phyloP scores from a whole-genome alignment of 2,888 invertebrate genomes.

The Stegana nigrithorax region DNA sequence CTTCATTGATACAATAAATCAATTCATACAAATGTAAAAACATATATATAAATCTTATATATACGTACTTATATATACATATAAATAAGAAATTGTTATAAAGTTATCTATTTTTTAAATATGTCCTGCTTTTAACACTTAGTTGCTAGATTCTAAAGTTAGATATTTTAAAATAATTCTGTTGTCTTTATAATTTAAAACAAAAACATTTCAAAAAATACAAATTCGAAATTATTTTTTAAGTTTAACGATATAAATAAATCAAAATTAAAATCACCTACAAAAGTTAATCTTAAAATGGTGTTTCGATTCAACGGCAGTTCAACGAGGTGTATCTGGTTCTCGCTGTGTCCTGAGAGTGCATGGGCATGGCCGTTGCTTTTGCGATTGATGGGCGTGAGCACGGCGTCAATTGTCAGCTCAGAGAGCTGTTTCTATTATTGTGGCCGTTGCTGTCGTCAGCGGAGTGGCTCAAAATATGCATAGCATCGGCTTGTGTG shows the following conservation, averaged over 20 bases:
- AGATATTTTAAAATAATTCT: too few species aligned
- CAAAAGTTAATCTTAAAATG: slow-evolving; percentile 61
- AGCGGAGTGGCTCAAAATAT: slow-evolving; percentile 14
- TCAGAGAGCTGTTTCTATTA: not conserved
- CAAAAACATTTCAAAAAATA: too few species aligned
- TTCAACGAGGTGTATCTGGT: slow-evolving; percentile 65
- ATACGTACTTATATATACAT: not conserved
- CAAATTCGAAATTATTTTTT: too few species aligned
- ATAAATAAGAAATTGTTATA: too few species aligned
- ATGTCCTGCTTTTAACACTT: slow-evolving; percentile 62
- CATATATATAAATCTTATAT: slow-evolving; percentile 16
- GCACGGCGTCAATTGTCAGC: not conserved
- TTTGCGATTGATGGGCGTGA: not conserved
- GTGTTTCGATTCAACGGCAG: slow-evolving; percentile 64
- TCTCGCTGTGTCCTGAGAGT: slow-evolving; percentile 29
- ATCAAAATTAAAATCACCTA: too few species aligned
- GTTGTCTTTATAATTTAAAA: too few species aligned
- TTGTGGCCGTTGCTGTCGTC: slow-evolving; percentile 30
- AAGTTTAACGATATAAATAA: too few species aligned
- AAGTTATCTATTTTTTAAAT: too few species aligned
- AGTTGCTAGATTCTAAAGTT: too few species aligned
- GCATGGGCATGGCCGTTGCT: not conserved
- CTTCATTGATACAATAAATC: slow-evolving; percentile 9
- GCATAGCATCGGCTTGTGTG: too few species aligned
- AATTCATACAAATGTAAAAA: not conserved